phyloP scores from a whole-genome alignment of 2,113 vertebrate genomes.

The Dinomys branickii region DNA sequence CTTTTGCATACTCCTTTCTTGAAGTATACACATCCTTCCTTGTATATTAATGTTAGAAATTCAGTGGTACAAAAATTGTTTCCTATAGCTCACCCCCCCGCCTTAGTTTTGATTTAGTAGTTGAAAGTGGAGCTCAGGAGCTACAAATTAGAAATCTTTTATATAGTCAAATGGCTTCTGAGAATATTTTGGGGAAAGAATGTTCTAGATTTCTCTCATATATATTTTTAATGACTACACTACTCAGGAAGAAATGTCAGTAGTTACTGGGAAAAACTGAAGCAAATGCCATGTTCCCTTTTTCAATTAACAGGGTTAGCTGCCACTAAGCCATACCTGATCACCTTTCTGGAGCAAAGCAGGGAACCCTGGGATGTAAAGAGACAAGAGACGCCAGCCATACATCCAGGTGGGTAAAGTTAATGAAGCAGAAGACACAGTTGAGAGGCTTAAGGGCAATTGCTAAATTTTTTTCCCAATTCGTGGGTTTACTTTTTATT shows the following conservation, averaged over 20 bases:
- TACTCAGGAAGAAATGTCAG: background rate
- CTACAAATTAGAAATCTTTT: background rate
- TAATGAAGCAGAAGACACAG: background rate
- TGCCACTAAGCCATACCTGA: background rate
- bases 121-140: background rate
- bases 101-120: background rate
- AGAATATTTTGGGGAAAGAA: background rate
- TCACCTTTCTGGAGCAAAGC: background rate
- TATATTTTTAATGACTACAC: background rate
- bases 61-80: background rate
- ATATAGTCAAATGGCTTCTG: background rate
- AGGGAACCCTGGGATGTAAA: background rate
- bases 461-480: no score
- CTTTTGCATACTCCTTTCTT: background rate
- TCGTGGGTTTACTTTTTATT: no score
- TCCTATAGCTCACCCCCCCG: background rate
- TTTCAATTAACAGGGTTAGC: background rate
- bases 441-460: background rate
- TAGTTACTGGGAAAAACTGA: background rate
- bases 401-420: background rate
- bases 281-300: background rate
- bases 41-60: background rate
- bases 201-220: background rate
- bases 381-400: background rate
- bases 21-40: background rate